Percentiles rank a stretch among this genome's conserved stretches.
Evolutionary conservation across 2,797 vertebrate species (phyloP).

Genomic region (Antennarius maculatus): DNA sequence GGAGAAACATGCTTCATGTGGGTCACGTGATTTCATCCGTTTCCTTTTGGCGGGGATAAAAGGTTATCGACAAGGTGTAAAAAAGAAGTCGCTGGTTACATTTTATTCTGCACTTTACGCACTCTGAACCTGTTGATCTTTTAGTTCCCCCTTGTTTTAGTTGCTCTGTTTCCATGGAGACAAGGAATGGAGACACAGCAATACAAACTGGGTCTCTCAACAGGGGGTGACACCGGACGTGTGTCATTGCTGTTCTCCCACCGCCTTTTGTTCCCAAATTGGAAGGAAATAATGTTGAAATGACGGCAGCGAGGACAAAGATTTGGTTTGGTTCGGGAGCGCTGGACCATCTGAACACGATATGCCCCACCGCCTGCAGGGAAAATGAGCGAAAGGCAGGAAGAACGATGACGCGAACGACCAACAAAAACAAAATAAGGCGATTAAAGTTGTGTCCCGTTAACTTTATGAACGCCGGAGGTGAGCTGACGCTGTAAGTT

Average conservation of each 20-base stretch:
- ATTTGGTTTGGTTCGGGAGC: slow-evolving; percentile 27
- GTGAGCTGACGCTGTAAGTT: not conserved
- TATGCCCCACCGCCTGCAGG: slow-evolving; percentile 26
- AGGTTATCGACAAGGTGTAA: not conserved
- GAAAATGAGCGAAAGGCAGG: slow-evolving; percentile 11
- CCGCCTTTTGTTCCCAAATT: slow-evolving; percentile 26
- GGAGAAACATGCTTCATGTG: not conserved
- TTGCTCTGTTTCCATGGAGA: slow-evolving; percentile 68
- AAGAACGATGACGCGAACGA: slow-evolving; percentile 14
- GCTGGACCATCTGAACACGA: slow-evolving; percentile 34
- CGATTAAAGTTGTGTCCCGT: not conserved
- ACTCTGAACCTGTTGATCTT: slow-evolving; percentile 62
- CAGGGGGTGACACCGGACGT: slow-evolving; percentile 47
- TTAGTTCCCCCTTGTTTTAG: slow-evolving; percentile 20
- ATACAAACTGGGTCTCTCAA: slow-evolving; percentile 34
- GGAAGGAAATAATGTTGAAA: slow-evolving; percentile 32
- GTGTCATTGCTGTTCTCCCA: slow-evolving; percentile 51
- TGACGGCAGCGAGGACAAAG: slow-evolving; percentile 2
- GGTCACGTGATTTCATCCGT: slow-evolving; percentile 1
- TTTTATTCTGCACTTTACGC: slow-evolving; percentile 25
- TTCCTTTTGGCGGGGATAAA: slow-evolving; percentile 2
- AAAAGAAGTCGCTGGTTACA: slow-evolving; percentile 25
- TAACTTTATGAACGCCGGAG: not conserved
- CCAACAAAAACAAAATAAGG: slow-evolving; percentile 8
- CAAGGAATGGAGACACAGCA: slow-evolving; percentile 38